Evolutionary conservation across 2,113 vertebrate species (phyloP).

Genomic region (Tupaia tana): DNA sequence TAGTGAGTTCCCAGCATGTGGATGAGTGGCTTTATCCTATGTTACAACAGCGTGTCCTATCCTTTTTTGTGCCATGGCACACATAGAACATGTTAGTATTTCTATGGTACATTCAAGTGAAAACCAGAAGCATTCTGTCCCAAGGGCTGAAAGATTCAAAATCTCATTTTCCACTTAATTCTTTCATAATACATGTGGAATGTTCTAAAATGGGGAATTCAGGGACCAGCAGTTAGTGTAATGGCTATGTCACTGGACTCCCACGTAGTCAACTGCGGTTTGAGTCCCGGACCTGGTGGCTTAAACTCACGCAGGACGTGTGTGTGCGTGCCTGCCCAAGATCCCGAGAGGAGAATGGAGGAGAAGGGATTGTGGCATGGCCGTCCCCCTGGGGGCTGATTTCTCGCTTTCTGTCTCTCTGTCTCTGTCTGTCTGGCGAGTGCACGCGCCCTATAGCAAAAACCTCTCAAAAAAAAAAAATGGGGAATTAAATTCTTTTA

Average conservation of each 20-base stretch:
- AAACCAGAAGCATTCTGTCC: neutral
- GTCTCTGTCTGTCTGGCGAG: too few species aligned
- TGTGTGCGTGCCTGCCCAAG: too few species aligned
- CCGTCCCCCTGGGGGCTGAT: too few species aligned
- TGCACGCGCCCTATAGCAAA: too few species aligned
- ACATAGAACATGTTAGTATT: neutral
- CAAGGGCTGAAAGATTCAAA: neutral
- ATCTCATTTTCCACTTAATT: neutral
- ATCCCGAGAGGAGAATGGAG: too few species aligned
- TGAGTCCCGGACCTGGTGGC: too few species aligned
- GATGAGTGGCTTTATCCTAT: neutral
- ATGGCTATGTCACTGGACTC: too few species aligned
- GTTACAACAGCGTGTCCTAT: neutral
- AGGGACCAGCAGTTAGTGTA: too few species aligned
- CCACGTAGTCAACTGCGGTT: too few species aligned
- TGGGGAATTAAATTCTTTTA: neutral
- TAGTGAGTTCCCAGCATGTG: neutral
- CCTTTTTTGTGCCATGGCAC: neutral
- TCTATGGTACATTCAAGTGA: neutral
- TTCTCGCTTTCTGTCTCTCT: too few species aligned
- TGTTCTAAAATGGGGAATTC: neutral
- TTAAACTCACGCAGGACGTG: too few species aligned
- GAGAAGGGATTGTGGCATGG: too few species aligned
- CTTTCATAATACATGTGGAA: neutral
- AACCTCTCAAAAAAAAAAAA: neutral